A percentile compares a stretch with the other conserved stretches of the same genome.
phyloP scores from a whole-genome alignment of 2,113 vertebrate genomes.

The Trematomus loennbergii region DNA sequence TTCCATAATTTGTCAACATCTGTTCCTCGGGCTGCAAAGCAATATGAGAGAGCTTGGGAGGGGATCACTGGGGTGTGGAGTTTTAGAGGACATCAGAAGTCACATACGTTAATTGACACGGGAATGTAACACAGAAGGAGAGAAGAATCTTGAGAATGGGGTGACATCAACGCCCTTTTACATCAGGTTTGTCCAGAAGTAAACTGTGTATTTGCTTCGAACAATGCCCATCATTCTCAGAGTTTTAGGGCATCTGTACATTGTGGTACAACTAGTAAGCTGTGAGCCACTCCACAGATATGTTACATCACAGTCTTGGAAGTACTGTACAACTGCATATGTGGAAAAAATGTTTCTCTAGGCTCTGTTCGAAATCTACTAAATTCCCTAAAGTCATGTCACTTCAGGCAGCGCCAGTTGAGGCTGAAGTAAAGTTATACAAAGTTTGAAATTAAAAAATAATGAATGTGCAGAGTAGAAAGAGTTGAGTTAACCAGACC shows the following conservation, averaged over 20 bases:
- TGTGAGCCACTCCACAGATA: background rate
- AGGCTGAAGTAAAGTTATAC: background rate
- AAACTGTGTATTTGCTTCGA: background rate
- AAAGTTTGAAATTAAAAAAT: background rate
- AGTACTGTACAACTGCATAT: constrained; percentile 7
- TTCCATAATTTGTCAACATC: constrained; percentile 69
- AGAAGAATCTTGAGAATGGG: background rate
- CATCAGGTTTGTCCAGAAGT: constrained; percentile 13
- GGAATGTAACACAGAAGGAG: background rate
- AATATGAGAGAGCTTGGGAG: constrained; percentile 30
- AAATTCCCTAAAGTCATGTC: background rate
- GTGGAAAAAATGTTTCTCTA: background rate
- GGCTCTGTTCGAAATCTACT: background rate
- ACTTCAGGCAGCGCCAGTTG: background rate
- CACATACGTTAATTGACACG: constrained; percentile 5
- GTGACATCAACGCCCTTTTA: background rate
- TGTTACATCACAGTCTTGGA: constrained; percentile 24
- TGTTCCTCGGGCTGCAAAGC: constrained; percentile 56
- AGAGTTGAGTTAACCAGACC: background rate
- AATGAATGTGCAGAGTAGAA: background rate
- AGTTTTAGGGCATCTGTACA: background rate
- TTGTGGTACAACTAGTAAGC: background rate
- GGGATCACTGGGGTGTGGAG: constrained; percentile 14
- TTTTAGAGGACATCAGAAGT: constrained; percentile 18
- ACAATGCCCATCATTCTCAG: background rate